phyloP scores from a whole-genome alignment of 2,888 invertebrate genomes.

The Chymomyza procnemis region DNA sequence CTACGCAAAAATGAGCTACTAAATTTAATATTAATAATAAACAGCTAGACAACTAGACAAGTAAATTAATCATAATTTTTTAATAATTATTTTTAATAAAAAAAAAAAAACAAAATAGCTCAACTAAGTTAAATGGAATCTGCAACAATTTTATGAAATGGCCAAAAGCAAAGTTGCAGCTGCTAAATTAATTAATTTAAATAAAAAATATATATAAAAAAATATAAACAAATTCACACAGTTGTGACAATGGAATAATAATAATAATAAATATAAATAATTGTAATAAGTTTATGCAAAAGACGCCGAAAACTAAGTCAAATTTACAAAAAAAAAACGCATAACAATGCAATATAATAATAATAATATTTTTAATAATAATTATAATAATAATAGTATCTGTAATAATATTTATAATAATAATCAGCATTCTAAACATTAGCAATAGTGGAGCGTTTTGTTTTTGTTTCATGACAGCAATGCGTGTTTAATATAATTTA shows the following conservation, averaged over 20 bases:
- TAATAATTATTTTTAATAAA: not conserved
- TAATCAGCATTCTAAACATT: not conserved
- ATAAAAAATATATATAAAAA: no score
- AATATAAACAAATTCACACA: no score
- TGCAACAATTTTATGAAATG: not conserved
- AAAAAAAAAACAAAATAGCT: not conserved
- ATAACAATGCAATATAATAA: not conserved
- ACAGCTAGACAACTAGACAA: not conserved
- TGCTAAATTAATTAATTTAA: not conserved
- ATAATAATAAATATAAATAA: not conserved
- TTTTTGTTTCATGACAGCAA: not conserved
- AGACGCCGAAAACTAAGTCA: no score
- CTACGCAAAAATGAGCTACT: not conserved
- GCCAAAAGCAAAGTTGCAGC: not conserved
- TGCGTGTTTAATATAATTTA: no score
- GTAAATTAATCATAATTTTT: not conserved
- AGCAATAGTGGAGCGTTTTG: slow-evolving; percentile 2
- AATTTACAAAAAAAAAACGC: no score
- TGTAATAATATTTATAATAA: not conserved
- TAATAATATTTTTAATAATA: not conserved
- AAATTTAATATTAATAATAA: not conserved
- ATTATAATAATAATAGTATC: not conserved
- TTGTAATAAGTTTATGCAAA: not conserved
- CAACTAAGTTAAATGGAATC: not conserved
- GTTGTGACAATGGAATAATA: not conserved